Evolutionary conservation across 2,888 invertebrate genomes (phyloP).

Genomic region (Timandra comae): DNA sequence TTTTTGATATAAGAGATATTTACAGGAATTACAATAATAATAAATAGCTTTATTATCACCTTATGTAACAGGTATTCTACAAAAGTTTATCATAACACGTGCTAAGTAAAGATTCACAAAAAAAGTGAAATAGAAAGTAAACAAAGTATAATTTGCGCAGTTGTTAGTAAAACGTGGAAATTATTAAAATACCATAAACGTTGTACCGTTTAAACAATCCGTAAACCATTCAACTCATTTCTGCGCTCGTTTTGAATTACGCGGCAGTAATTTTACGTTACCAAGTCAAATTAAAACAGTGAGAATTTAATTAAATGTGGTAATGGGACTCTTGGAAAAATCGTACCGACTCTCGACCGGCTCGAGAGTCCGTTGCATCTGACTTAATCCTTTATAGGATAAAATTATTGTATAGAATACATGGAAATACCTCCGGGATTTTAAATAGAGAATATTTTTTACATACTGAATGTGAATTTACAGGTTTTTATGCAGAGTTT

Average conservation of each 20-base stretch:
- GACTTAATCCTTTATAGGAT: constrained; percentile 44
- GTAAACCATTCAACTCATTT: constrained; percentile 29
- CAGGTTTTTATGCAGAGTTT: no score
- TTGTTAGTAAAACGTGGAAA: neutral
- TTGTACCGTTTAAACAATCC: constrained; percentile 23
- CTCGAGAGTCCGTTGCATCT: constrained; percentile 41
- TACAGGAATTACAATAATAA: no score
- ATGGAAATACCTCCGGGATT: constrained; percentile 27
- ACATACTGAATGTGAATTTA: constrained; percentile 3
- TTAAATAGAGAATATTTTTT: constrained; percentile 27
- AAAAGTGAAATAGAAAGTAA: no score
- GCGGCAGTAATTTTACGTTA: constrained; percentile 50
- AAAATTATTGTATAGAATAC: constrained; percentile 36
- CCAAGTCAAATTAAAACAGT: constrained; percentile 69
- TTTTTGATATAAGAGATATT: no score
- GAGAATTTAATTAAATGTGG: constrained; percentile 70
- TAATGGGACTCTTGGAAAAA: constrained; percentile 67
- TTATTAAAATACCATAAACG: constrained; percentile 5
- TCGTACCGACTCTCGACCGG: constrained; percentile 30
- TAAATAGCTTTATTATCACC: no score
- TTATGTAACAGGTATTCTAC: no score
- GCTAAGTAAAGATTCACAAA: no score
- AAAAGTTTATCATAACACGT: no score
- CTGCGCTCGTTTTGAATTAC: constrained; percentile 35
- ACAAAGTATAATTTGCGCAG: no score